Base-by-base conservation (phyloP, 2,888 invertebrate genomes). In the Tetropium fuscum region DNA sequence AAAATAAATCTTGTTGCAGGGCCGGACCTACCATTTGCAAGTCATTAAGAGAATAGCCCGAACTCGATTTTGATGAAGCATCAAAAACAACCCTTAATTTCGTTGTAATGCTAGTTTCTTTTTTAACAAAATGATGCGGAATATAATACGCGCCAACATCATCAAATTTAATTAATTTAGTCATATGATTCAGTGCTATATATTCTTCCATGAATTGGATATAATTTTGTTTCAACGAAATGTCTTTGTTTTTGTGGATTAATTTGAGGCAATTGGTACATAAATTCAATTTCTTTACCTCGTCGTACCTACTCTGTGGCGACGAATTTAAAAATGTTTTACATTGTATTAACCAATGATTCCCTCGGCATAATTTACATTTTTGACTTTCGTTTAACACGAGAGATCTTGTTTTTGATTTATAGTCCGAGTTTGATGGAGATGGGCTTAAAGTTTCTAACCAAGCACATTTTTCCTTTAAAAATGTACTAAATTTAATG, bases 71-170 rank as follows among this genome's bases (percentile, higher is more conserved):
- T n/a, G n/a, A n/a, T 7, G 27, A 27, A n/a, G 27, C 27, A n/a
- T 27, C 27, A n/a, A 27, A 27, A 7, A 27, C 27, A n/a, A 27
- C 27, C 7, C 27, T 2, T 27, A 27, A 27, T 49, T 68, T 70
- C 2, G 74, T 74, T 3, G 73, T 74, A 2, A 45, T 10, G 20
- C 63, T 67, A 10, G 20, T 25, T 41, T 67, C 54, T 55, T 65
- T 69, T 8, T 61, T 7, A 2, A 74, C 72, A n/a, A 60, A 63
- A 53, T 74, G 72, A 56, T 75, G 74, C 3, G 74, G 70, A 19
- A 69, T 58, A 57, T 60, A 68, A 49, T 51, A 66, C 15, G 40
- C 43, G 2, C 25, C n/a, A 13, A 25, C 6, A n/a, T 32, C 11
- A 16, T 25, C 18, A 16, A 49, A 40, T 0, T 18, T 18, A 4